These are phyloP conservation scores for Burhinus bistriatus DNA, from an alignment of 2,113 vertebrate genomes.

Conservation along the genomic window DNA sequence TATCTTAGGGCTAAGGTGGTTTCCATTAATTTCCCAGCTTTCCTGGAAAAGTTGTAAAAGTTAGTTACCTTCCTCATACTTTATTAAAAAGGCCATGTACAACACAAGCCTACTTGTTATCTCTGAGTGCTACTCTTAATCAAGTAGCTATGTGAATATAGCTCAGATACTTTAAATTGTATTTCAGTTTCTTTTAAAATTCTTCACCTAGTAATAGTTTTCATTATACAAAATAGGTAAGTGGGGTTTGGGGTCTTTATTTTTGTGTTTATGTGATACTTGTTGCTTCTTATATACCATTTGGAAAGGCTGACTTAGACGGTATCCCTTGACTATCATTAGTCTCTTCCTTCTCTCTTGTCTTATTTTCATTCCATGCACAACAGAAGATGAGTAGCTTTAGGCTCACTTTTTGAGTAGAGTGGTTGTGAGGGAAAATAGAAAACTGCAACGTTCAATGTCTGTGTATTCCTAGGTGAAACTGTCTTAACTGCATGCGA, in stretches of 20 bases:
- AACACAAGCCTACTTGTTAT: background rate
- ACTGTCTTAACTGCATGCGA: background rate
- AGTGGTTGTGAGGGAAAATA: background rate
- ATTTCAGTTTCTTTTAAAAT: background rate
- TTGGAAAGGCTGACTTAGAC: background rate
- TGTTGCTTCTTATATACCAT: background rate
- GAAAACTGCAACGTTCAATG: background rate
- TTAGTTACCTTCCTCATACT: background rate
- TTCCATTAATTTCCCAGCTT: conserved; percentile 29
- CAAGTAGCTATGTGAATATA: background rate
- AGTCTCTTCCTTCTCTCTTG: background rate
- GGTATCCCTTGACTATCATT: conserved; percentile 6
- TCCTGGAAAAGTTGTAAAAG: conserved; percentile 34
- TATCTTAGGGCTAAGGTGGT: conserved; percentile 23
- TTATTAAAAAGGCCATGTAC: background rate
- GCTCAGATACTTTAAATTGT: background rate
- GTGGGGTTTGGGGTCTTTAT: background rate
- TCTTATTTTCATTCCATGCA: conserved; percentile 4
- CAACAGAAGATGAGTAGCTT: background rate
- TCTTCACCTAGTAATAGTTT: background rate
- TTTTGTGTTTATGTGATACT: background rate
- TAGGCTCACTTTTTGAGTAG: background rate
- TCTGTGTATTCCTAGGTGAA: background rate
- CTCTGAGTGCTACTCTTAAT: background rate
- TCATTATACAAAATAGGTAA: background rate